phyloP scores from a whole-genome alignment of 1,140 invertebrate genomes.

The Drosophila orena region DNA sequence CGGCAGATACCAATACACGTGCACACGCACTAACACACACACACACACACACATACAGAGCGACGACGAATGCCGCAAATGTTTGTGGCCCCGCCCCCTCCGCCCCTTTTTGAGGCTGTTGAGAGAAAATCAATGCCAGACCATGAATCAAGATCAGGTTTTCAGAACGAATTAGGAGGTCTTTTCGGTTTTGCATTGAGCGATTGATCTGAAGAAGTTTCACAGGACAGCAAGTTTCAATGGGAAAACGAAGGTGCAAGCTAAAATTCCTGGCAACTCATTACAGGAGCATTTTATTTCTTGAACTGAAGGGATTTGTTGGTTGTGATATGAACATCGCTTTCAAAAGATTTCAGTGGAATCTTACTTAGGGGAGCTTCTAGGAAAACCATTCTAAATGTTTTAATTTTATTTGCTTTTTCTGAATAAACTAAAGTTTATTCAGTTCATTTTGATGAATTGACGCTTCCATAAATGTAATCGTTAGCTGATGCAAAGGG shows the following conservation, averaged over 20 bases:
- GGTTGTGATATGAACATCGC: neutral
- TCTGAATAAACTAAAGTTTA: no score
- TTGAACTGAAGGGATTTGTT: neutral
- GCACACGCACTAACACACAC: conserved; percentile 10
- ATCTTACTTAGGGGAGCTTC: neutral
- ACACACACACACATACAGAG: conserved; percentile 12
- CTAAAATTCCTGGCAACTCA: neutral
- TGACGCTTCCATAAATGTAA: no score
- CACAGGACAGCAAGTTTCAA: no score
- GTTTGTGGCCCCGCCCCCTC: conserved; percentile 35
- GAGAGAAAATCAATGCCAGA: conserved; percentile 76
- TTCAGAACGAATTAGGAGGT: conserved; percentile 36
- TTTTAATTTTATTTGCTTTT: no score
- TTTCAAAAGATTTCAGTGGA: no score
- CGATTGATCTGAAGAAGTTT: neutral
- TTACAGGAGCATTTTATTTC: neutral
- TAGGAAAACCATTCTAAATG: neutral
- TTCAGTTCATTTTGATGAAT: no score
- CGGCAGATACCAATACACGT: conserved; percentile 27
- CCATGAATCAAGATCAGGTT: conserved; percentile 55
- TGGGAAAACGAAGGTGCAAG: neutral
- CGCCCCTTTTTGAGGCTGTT: conserved; percentile 50
- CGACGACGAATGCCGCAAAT: conserved; percentile 31
- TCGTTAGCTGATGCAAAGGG: no score
- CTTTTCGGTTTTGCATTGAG: conserved; percentile 5